Evolutionary conservation across 1,140 invertebrate genomes (phyloP).

Genomic region (Ganaspis sp.): DNA sequence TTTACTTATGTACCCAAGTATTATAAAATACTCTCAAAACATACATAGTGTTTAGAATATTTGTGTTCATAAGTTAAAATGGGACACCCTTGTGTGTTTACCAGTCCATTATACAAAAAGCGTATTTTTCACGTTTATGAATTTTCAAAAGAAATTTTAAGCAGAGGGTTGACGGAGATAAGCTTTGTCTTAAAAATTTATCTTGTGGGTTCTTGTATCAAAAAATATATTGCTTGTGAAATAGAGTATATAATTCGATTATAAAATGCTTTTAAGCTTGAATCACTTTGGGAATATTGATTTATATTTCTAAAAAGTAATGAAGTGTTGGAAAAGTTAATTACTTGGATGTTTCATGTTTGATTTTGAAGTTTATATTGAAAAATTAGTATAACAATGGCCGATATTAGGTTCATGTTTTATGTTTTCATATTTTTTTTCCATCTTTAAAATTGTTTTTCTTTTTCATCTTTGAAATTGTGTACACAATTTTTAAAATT

Average conservation of each 20-base stretch:
- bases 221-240: neutral
- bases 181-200: neutral
- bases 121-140: neutral
- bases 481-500: too few relatives aligned
- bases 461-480: too few relatives aligned
- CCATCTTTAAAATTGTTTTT: too few relatives aligned
- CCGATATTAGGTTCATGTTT: too few relatives aligned
- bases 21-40: too few relatives aligned
- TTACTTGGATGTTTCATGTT: neutral
- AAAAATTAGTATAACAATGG: too few relatives aligned
- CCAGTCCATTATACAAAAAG: neutral
- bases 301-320: neutral
- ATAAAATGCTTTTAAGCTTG: neutral
- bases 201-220: neutral
- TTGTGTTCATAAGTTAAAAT: too few relatives aligned
- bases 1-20: too few relatives aligned
- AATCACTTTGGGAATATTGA: neutral
- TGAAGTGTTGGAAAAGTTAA: neutral
- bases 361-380: neutral
- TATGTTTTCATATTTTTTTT: too few relatives aligned
- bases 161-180: neutral
- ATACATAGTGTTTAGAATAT: too few relatives aligned
- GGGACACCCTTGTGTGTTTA: too few relatives aligned
- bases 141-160: constrained; percentile 6
- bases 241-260: neutral